phyloP scores from a whole-genome alignment of 2,113 vertebrate genomes.

The Nerophis lumbriciformis region DNA sequence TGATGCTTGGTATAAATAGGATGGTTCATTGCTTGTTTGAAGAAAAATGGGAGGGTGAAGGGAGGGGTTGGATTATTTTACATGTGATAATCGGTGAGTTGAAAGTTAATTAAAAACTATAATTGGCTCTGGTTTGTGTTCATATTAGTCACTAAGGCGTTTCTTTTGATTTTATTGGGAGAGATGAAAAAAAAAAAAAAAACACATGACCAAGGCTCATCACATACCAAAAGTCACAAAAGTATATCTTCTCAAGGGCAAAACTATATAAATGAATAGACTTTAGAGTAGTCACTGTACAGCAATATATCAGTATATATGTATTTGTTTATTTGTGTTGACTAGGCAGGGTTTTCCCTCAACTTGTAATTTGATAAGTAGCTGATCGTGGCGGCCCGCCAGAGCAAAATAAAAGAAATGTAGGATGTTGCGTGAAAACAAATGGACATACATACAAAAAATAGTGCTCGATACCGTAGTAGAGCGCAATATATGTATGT shows the following conservation, averaged over 20 bases:
- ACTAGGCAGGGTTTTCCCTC: too few species aligned
- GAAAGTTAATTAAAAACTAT: slow-evolving; percentile 82
- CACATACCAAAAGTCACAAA: slow-evolving; percentile 32
- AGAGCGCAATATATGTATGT: too few species aligned
- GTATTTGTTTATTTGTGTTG: too few species aligned
- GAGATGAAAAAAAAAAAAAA: slow-evolving; percentile 53
- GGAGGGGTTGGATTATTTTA: slow-evolving; percentile 69
- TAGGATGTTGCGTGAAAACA: too few species aligned
- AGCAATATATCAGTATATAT: too few species aligned
- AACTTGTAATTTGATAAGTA: too few species aligned
- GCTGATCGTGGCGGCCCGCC: too few species aligned
- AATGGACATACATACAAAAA: too few species aligned
- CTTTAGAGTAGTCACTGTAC: too few species aligned
- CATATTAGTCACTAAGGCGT: slow-evolving; percentile 65
- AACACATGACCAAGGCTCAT: slow-evolving; percentile 61
- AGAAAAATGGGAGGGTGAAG: slow-evolving; percentile 55
- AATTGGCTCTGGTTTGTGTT: slow-evolving; percentile 76
- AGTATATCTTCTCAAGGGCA: not conserved
- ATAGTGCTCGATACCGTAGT: too few species aligned
- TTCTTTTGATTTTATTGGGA: slow-evolving; percentile 64
- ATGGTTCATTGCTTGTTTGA: slow-evolving; percentile 71
- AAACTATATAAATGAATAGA: too few species aligned
- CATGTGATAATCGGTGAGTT: slow-evolving; percentile 77
- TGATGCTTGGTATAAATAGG: slow-evolving; percentile 77
- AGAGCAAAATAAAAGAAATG: too few species aligned